Evolutionary conservation across 2,113 vertebrate species (phyloP), one percentile per base, ranked within the genome.

Genomic region (Dromiciops gliroides): DNA sequence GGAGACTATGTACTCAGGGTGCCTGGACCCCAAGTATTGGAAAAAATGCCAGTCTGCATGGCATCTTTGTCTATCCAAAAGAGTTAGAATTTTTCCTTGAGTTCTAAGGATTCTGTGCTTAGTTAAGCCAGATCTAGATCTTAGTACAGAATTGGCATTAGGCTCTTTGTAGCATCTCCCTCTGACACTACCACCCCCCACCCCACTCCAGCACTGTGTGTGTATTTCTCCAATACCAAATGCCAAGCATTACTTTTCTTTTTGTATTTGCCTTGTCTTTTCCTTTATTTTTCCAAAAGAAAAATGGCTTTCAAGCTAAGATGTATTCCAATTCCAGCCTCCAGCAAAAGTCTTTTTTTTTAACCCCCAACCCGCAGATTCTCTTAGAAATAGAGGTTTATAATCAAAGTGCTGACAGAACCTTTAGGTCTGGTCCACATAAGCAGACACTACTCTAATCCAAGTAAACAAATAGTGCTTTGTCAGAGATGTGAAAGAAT

Each of bases 381-480:
- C 31, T 60, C 28, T 93, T 90, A 90, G 94, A 90, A 50, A 92
- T 28, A 48, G 56, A 67, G 51, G 24, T 56, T 94, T 95, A 24
- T 92, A 92, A 89, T 91, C 95, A 56, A 92, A 96, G 53, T 51
- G 90, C 28, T 3, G 11, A 67, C 28, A 67, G 11, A 67, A 37
- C 16, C 12, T 56, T n/a, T 48, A 26, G 12, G 56, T 3, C 3
- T 0, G 28, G 52, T 53, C n/a, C 91, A 91, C 56, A 31, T 60
- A 51, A 51, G 93, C 91, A 96, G 19, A 90, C 1, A 22, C 10
- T 22, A 50, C 89, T 96, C 14, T 92, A 95, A 96, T 92, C 51
- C 89, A 22, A 95, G 92, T 96, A 95, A 96, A 93, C 94, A 97
- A 94, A 92, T 93, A 96, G 1, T 23, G 3, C 51, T 56, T 67